A percentile compares a stretch with the other conserved stretches of the same genome.
Conservation (phyloP, 2,888 invertebrate genomes). For the Latheticus oryzae region DNA sequence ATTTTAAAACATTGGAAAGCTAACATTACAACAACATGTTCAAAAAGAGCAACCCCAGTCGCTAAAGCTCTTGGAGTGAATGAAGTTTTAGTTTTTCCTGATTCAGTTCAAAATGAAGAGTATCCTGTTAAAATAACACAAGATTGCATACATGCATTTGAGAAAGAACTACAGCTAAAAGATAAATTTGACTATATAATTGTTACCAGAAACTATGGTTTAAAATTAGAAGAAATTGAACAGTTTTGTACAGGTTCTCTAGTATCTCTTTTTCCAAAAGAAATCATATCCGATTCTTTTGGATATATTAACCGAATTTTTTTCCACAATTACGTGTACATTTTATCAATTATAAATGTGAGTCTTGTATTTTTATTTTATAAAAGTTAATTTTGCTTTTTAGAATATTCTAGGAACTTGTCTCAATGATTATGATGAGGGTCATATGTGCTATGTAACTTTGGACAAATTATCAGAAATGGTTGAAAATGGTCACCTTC, state of each 20-base stretch:
- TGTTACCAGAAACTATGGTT: slow-evolving; percentile 54
- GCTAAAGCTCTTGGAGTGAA: slow-evolving; percentile 69
- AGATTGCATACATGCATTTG: slow-evolving; percentile 34
- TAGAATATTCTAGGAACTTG: slow-evolving; percentile 62
- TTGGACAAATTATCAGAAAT: slow-evolving; percentile 63
- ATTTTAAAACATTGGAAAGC: slow-evolving; percentile 70
- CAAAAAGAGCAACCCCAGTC: slow-evolving; percentile 68
- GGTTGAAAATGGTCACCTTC: slow-evolving; percentile 69
- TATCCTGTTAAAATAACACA: slow-evolving; percentile 10
- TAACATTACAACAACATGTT: slow-evolving; percentile 69
- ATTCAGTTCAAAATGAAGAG: slow-evolving; percentile 43
- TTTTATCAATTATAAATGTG: slow-evolving; percentile 65
- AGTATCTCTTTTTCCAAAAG: slow-evolving; percentile 67
- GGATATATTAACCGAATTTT: slow-evolving; percentile 66
- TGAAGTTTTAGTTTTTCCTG: slow-evolving; percentile 65
- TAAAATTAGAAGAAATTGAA: slow-evolving; percentile 50
- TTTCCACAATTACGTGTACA: slow-evolving; percentile 65
- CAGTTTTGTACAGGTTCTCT: slow-evolving; percentile 53
- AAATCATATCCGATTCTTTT: slow-evolving; percentile 67
- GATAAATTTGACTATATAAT: slow-evolving; percentile 61
- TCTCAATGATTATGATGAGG: slow-evolving; percentile 59
- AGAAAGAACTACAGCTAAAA: slow-evolving; percentile 58
- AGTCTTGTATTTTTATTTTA: slow-evolving; percentile 40
- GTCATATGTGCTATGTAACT: slow-evolving; percentile 59
- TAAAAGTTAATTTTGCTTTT: slow-evolving; percentile 42